Evolutionary conservation across 1,140 invertebrate genomes (phyloP).

Genomic region (Globodera ellingtonae): DNA sequence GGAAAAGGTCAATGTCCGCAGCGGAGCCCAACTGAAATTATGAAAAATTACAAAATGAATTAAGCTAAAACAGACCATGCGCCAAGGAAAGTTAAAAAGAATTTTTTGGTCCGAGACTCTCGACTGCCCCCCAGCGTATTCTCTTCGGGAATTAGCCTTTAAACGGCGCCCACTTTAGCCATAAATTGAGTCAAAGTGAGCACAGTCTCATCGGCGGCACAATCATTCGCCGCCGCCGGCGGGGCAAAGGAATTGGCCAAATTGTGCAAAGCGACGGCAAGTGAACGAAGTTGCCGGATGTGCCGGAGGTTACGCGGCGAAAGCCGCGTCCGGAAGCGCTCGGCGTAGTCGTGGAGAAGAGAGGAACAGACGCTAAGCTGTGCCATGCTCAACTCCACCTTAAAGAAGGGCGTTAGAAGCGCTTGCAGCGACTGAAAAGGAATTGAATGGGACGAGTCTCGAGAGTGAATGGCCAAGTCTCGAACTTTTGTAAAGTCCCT

Average conservation of each 20-base stretch:
- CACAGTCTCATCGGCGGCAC: slow-evolving; percentile 7
- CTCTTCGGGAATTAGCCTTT: too few species aligned
- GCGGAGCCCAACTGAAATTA: slow-evolving; percentile 39
- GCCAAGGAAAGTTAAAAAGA: too few species aligned
- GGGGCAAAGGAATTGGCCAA: slow-evolving; percentile 27
- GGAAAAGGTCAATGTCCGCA: slow-evolving; percentile 53
- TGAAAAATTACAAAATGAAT: slow-evolving; percentile 1
- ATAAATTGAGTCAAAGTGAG: slow-evolving; percentile 34
- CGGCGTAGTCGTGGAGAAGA: slow-evolving; percentile 74
- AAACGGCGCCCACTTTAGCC: slow-evolving; percentile 11
- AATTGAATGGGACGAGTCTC: not conserved
- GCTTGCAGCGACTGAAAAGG: not conserved
- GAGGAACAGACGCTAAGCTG: slow-evolving; percentile 70
- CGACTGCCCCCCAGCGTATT: too few species aligned
- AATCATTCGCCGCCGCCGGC: slow-evolving; percentile 28
- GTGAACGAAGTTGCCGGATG: slow-evolving; percentile 83
- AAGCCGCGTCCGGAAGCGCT: slow-evolving; percentile 76
- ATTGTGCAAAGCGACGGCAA: slow-evolving; percentile 77
- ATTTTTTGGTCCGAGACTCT: too few species aligned
- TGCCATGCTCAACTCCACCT: slow-evolving; percentile 71
- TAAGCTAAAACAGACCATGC: too few species aligned
- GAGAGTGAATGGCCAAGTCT: too few species aligned
- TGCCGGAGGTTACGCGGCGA: slow-evolving; percentile 80
- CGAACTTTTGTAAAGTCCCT: too few species aligned
- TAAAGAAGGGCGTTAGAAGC: not conserved